phyloP scores from a whole-genome alignment of 2,888 invertebrate species.

The Anodontia alba region DNA sequence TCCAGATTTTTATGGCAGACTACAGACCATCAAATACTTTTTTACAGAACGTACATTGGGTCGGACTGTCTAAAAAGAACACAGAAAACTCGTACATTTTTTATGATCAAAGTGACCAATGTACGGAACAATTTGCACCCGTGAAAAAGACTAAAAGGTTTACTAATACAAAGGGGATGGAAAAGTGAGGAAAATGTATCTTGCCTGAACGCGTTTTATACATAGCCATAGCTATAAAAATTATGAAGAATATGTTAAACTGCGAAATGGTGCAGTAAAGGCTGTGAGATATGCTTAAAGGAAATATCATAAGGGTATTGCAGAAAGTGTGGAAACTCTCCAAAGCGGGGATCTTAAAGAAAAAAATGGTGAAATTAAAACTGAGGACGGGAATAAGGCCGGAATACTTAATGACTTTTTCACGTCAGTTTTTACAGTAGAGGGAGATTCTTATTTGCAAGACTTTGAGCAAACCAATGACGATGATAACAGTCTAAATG shows the following conservation, averaged over 20 bases:
- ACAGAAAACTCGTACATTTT: slow-evolving; percentile 10
- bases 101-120: too few relatives aligned
- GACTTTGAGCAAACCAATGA: slow-evolving; percentile 9
- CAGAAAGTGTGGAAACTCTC: slow-evolving; percentile 17
- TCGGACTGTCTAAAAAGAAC: background rate
- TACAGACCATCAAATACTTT: slow-evolving; percentile 2
- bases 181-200: slow-evolving; percentile 33
- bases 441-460: slow-evolving; percentile 16
- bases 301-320: slow-evolving; percentile 18
- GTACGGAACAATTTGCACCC: slow-evolving; percentile 17
- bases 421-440: too few relatives aligned
- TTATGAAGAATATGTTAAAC: too few relatives aligned
- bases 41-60: slow-evolving; percentile 21
- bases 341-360: slow-evolving; percentile 21
- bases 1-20: slow-evolving; percentile 23
- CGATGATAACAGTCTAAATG: background rate
- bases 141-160: background rate
- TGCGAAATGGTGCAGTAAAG: slow-evolving; percentile 26
- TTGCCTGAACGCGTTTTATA: slow-evolving; percentile 30
- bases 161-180: slow-evolving; percentile 31
- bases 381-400: slow-evolving; percentile 29
- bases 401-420: slow-evolving; percentile 25
- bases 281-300: slow-evolving; percentile 24
- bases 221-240: slow-evolving; percentile 26
- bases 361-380: slow-evolving; percentile 20